These are phyloP conservation scores for Lepidotrigona ventralis DNA, from an alignment of 1,140 invertebrate species.

Conservation along the genomic window DNA sequence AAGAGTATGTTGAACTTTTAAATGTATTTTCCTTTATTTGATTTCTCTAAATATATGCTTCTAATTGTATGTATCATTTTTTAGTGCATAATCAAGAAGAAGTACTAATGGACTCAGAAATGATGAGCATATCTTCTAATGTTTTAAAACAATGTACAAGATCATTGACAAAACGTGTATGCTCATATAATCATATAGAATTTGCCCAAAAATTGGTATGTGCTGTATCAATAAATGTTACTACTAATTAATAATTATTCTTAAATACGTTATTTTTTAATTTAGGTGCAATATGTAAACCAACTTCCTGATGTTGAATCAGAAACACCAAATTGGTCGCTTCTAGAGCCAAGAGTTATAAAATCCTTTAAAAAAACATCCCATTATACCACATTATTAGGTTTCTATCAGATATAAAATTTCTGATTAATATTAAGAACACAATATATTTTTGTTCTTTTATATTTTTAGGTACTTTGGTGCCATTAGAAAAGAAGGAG, in stretches of 20 bases:
- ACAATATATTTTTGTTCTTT: constrained; percentile 4
- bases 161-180: constrained; percentile 67
- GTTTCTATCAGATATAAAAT: constrained; percentile 46
- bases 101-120: constrained; percentile 74
- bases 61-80: constrained; percentile 21
- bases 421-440: background rate
- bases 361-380: constrained; percentile 59
- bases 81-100: constrained; percentile 68
- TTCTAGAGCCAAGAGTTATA: constrained; percentile 53
- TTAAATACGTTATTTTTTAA: background rate
- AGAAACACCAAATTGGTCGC: constrained; percentile 58
- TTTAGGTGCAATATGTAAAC: constrained; percentile 51
- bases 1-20: constrained; percentile 57
- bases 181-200: constrained; percentile 65
- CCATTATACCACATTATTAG: constrained; percentile 58
- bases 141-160: constrained; percentile 68
- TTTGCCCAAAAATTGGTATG: constrained; percentile 72
- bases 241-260: constrained; percentile 5
- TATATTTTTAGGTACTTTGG: constrained; percentile 61
- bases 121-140: constrained; percentile 71
- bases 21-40: constrained; percentile 8
- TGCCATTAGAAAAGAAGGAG: constrained; percentile 63
- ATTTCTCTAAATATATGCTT: constrained; percentile 9
- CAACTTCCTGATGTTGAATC: constrained; percentile 44
- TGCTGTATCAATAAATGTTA: constrained; percentile 18